Base-by-base conservation (phyloP, 2,797 vertebrate genomes). In the Thalassophryne amazonica region DNA sequence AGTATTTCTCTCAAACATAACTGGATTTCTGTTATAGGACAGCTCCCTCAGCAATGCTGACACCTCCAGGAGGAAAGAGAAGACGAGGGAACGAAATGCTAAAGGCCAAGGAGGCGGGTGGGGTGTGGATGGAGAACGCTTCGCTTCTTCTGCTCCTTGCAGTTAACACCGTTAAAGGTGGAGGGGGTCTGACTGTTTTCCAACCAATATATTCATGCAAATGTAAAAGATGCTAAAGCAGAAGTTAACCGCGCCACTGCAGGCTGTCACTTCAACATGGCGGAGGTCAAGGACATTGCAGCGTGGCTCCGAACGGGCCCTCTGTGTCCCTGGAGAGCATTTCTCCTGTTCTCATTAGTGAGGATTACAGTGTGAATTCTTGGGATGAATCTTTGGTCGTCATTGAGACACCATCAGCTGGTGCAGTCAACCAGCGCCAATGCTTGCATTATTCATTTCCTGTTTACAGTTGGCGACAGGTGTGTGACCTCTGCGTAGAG, bases 381-480 rank as follows among this genome's bases (percentile, higher is more conserved):
- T 42, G 40, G 65, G 75, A 77, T 77, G 43, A 69, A 69, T 78
- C 75, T 60, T 42, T 27, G 52, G 58, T 69, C 71, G 18, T 70
- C 77, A 69, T 33, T 0, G 52, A 53, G 68, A 56, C 47, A 69
- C 61, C 74, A 51, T 88, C 83, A 84, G 82, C 80, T 84, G 85
- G 63, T 80, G 66, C 81, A 54, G 73, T 76, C 76, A 71, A 66
- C 67, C 71, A 57, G 56, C 35, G 40, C 61, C 5, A n/a, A 23
- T 57, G 62, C 16, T 23, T 85, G 84, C 84, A 88, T 88, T 83
- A 86, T 89, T 87, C 72, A 89, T 84, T 81, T 78, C 48, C 67
- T 85, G 87, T 87, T 89, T 88, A 89, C 83, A 67, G 76, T 60
- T 29, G 60, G 75, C 67, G 82, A 82, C 85, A 86, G 82, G 81